These are phyloP conservation scores for Danio tinwini DNA, from an alignment of 2,797 vertebrate genomes.

Conservation along the genomic window DNA sequence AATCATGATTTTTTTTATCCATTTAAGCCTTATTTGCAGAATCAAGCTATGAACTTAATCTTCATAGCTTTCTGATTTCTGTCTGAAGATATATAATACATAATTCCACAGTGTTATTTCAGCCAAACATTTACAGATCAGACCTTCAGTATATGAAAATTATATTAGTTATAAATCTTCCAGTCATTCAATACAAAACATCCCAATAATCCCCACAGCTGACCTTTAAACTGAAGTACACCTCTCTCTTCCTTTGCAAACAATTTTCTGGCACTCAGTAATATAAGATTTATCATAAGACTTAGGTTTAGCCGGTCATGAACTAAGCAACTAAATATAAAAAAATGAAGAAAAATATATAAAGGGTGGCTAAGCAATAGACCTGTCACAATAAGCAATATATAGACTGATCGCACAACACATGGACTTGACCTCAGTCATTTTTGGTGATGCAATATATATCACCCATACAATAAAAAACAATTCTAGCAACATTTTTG, in stretches of 20 bases:
- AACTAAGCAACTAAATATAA: slow-evolving; percentile 2
- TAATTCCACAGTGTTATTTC: too few species aligned
- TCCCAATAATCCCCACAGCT: not conserved
- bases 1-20: too few species aligned
- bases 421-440: too few species aligned
- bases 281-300: not conserved
- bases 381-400: too few species aligned
- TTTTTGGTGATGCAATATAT: too few species aligned
- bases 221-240: not conserved
- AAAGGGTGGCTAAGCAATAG: not conserved
- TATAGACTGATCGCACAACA: too few species aligned
- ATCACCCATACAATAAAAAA: too few species aligned
- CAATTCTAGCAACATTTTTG: too few species aligned
- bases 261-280: not conserved
- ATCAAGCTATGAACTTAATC: not conserved
- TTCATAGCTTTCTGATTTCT: not conserved
- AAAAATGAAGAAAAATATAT: not conserved
- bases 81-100: not conserved
- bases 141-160: not conserved
- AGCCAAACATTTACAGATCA: too few species aligned
- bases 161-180: not conserved
- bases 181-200: not conserved
- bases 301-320: not conserved
- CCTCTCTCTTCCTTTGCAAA: not conserved
- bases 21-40: not conserved